A percentile compares a stretch with the other conserved stretches of the same genome.
These are phyloP conservation scores for Takifugu rubripes DNA, from an alignment of 2,797 vertebrate genomes.

Conservation along the genomic window DNA sequence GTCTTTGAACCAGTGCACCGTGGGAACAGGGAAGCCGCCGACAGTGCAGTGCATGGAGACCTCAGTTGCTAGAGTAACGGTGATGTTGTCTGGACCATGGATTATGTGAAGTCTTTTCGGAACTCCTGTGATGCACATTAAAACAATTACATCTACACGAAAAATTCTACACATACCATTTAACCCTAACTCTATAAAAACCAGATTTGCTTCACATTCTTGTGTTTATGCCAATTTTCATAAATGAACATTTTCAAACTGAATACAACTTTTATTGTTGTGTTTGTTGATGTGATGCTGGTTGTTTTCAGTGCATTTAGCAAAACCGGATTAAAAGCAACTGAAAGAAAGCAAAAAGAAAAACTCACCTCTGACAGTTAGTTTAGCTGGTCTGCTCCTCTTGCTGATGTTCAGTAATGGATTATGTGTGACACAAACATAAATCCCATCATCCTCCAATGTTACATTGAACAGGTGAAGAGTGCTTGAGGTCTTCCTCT, in stretches of 20 bases:
- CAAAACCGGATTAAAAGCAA: not conserved
- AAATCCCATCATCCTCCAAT: constrained; percentile 71
- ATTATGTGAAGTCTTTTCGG: constrained; percentile 59
- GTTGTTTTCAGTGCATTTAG: not conserved
- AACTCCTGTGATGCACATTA: constrained; percentile 41
- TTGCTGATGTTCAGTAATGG: constrained; percentile 64
- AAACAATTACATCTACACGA: too few species aligned
- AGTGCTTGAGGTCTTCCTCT: constrained; percentile 75
- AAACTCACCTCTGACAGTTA: constrained; percentile 68
- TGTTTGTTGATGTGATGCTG: not conserved
- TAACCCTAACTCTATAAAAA: too few species aligned
- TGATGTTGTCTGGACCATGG: constrained; percentile 73
- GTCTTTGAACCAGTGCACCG: constrained; percentile 81
- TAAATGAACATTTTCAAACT: not conserved
- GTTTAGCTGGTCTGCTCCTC: constrained; percentile 62
- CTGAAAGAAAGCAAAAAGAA: not conserved
- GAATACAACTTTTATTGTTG: too few species aligned
- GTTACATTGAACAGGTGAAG: constrained; percentile 70
- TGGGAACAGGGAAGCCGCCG: constrained; percentile 71
- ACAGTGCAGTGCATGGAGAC: constrained; percentile 70
- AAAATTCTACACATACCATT: too few species aligned
- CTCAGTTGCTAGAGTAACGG: constrained; percentile 64
- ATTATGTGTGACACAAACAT: constrained; percentile 72
- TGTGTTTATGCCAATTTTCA: not conserved
- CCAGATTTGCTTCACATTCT: too few species aligned